These are phyloP conservation scores for Delphinus delphis DNA, from an alignment of 2,113 vertebrate species.

Conservation along the genomic window DNA sequence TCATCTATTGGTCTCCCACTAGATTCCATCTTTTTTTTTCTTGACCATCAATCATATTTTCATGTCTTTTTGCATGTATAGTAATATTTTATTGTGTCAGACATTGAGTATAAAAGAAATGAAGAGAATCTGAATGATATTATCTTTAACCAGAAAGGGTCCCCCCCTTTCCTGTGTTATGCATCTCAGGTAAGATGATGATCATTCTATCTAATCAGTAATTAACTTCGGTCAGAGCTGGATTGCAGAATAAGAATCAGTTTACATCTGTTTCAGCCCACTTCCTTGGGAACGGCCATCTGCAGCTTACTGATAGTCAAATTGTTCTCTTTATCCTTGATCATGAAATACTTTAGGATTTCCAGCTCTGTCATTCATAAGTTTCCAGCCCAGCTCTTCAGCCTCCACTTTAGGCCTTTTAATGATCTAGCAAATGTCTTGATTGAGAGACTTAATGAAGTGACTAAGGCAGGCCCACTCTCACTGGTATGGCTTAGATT, in stretches of 20 bases:
- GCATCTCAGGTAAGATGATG: background rate
- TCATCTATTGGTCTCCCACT: background rate
- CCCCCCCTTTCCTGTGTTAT: background rate
- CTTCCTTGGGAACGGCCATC: background rate
- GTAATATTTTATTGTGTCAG: background rate
- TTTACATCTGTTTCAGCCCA: background rate
- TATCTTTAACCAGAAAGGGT: background rate
- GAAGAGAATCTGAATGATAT: background rate
- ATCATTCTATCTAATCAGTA: background rate
- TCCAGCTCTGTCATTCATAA: background rate
- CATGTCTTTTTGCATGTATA: background rate
- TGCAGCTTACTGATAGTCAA: background rate
- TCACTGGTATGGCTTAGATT: background rate
- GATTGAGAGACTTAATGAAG: background rate
- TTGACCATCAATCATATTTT: background rate
- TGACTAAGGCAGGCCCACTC: background rate
- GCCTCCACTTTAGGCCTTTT: background rate
- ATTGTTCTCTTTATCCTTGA: background rate
- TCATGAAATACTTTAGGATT: conserved; percentile 31
- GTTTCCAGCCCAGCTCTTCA: background rate
- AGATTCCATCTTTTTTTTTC: background rate
- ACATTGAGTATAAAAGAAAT: background rate
- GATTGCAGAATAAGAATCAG: background rate
- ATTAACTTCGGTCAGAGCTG: background rate
- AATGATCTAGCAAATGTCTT: background rate